Evolutionary conservation across 2,888 invertebrate genomes (phyloP), one percentile per base, ranked within the genome.

Genomic region (Chesias legatella): DNA sequence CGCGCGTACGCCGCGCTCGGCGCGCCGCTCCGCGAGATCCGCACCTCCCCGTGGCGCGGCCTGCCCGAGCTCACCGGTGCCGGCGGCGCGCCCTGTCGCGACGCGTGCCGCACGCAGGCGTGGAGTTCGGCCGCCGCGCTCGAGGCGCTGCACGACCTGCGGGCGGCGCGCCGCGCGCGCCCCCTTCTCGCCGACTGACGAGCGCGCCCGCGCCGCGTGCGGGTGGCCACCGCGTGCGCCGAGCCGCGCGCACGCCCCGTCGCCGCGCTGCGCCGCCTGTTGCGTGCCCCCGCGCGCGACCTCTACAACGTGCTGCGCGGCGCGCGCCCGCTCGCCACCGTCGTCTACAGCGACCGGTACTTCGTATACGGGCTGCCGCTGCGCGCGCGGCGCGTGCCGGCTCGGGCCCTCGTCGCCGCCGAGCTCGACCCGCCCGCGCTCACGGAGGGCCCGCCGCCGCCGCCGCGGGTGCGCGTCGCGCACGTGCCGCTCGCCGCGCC

Each of bases 1-100:
- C 60, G 60, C 47, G 67, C 47, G 29, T 68, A 70, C 64, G 65
- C 67, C 40, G 60, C 77, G 52, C 75, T 84, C 26, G 81, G 59
- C 33, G 78, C 91, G 37, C 96, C 96, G 73, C 92, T 94, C 56
- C 90, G 91, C 22, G 94, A 95, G 75, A 67, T 97, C 25, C 92
- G 92, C 64, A 90, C 91, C 1, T 94, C 94, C 27, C 92, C 92
- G 25, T 99, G 99, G 99, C 91, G 94, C 67, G 98, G 98, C 21
- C 90, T 99, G 58, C 98, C 99, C 7, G 99, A 99, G 88, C 89
- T 99, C 38, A 98, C 98, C 27, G 97, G 98, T 79, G 91, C 92
- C 50, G 91, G 94, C 70, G 99, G 99, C 51, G 88, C 91, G 20
- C 91, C 85, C 67, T 99, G 99, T 75, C 76, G 79, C 17, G 94